A percentile compares a stretch with the other conserved stretches of the same genome.
Evolutionary conservation across 2,113 vertebrate genomes (phyloP).

Genomic region (Nasalis larvatus): DNA sequence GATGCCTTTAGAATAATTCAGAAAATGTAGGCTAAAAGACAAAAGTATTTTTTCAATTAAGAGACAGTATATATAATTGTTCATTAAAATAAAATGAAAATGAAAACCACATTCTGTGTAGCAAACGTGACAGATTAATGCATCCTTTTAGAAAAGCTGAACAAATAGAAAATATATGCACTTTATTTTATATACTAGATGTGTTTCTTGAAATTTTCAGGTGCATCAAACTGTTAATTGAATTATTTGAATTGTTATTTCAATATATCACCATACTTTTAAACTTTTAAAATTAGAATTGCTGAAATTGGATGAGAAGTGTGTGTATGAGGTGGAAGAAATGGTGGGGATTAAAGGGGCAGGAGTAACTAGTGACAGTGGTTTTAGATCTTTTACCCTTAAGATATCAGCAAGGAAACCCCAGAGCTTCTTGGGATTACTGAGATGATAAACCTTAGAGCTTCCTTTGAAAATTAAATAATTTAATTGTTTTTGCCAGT

Average conservation of each 20-base stretch:
- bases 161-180: not conserved
- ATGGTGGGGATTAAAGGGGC: not conserved
- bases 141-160: not conserved
- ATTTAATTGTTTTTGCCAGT: not conserved
- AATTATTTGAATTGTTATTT: not conserved
- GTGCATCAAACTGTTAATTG: not conserved
- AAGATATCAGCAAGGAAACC: not conserved
- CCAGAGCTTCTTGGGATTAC: not conserved
- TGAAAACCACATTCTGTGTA: not conserved
- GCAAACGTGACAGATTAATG: not conserved
- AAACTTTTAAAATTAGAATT: not conserved
- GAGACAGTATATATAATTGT: not conserved
- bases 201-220: not conserved
- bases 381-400: not conserved
- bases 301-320: not conserved
- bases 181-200: not conserved
- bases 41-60: not conserved
- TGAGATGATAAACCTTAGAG: not conserved
- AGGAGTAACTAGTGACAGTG: not conserved
- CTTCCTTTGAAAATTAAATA: not conserved
- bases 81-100: not conserved
- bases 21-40: not conserved
- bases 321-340: not conserved
- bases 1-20: slow-evolving; percentile 42
- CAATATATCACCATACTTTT: not conserved